Percentiles rank a stretch among this genome's conserved stretches.
phyloP scores from a whole-genome alignment of 2,888 invertebrate genomes.

The Cosmopolites sordidus region DNA sequence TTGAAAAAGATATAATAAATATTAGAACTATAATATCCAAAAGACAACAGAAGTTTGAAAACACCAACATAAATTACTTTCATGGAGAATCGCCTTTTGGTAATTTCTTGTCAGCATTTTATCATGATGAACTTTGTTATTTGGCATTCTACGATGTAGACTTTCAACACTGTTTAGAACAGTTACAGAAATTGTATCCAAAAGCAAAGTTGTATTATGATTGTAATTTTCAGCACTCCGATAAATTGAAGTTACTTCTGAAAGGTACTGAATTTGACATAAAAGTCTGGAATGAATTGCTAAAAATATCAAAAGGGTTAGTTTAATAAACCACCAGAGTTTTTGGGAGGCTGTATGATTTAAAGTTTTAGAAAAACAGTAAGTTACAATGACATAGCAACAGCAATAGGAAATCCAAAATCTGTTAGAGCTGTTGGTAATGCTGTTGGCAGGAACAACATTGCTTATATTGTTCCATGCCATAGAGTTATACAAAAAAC shows the following conservation, averaged over 20 bases:
- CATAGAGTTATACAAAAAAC: conserved; percentile 43
- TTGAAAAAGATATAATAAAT: conserved; percentile 8
- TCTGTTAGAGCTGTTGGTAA: conserved; percentile 44
- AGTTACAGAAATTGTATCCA: conserved; percentile 36
- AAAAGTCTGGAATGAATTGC: conserved; percentile 42
- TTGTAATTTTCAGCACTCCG: conserved; percentile 24
- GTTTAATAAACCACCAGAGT: not conserved
- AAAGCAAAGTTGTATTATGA: conserved; percentile 34
- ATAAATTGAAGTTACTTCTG: conserved; percentile 34
- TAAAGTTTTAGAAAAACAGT: conserved; percentile 31
- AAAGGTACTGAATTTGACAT: conserved; percentile 43
- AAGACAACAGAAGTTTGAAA: conserved; percentile 29
- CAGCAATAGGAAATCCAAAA: conserved; percentile 39
- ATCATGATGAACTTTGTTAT: conserved; percentile 35
- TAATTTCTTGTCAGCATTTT: conserved; percentile 33
- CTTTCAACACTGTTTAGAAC: conserved; percentile 23
- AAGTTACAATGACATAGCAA: conserved; percentile 42
- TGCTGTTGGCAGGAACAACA: conserved; percentile 43
- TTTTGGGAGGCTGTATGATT: not conserved
- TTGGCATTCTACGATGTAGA: conserved; percentile 31
- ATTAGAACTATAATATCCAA: conserved; percentile 12
- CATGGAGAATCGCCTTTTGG: conserved; percentile 32
- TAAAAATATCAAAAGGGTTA: conserved; percentile 36
- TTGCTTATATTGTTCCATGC: conserved; percentile 44
- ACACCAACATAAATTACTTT: conserved; percentile 30